Evolutionary conservation across 2,797 vertebrate genomes (phyloP).

Genomic region (Hoplostethus mediterraneus): DNA sequence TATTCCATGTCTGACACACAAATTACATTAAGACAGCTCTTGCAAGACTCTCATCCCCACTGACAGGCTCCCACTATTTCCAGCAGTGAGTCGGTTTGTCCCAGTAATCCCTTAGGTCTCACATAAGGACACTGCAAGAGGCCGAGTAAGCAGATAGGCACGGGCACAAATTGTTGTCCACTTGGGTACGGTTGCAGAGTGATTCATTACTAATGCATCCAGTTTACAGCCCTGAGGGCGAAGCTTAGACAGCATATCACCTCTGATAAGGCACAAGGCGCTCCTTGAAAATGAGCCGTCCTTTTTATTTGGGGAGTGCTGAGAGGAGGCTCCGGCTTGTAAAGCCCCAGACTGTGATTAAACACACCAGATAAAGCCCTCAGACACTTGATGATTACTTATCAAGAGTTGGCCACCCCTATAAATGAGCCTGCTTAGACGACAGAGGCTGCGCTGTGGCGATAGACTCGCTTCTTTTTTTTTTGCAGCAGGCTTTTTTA

Average conservation of each 20-base stretch:
- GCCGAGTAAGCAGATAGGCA: constrained; percentile 37
- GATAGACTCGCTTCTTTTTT: neutral
- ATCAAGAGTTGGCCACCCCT: constrained; percentile 33
- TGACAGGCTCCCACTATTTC: constrained; percentile 21
- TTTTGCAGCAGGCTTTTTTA: neutral
- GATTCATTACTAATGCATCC: constrained; percentile 67
- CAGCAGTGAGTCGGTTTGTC: constrained; percentile 21
- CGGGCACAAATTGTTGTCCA: constrained; percentile 69
- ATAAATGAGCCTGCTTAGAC: constrained; percentile 52
- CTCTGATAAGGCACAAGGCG: constrained; percentile 60
- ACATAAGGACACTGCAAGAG: constrained; percentile 32
- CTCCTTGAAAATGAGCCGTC: constrained; percentile 57
- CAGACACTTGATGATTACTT: constrained; percentile 62
- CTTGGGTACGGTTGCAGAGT: constrained; percentile 60
- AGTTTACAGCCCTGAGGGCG: constrained; percentile 58
- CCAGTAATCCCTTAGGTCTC: constrained; percentile 39
- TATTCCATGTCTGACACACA: constrained; percentile 53
- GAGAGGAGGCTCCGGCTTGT: constrained; percentile 21
- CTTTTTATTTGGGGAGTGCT: constrained; percentile 56
- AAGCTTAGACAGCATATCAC: constrained; percentile 63
- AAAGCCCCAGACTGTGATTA: constrained; percentile 68
- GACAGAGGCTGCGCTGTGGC: neutral
- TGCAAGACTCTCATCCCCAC: constrained; percentile 22
- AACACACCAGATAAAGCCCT: constrained; percentile 63
- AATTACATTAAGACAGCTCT: constrained; percentile 32